Base-by-base conservation (phyloP, 2,113 vertebrate genomes). In the Xenotilapia longispinis region DNA sequence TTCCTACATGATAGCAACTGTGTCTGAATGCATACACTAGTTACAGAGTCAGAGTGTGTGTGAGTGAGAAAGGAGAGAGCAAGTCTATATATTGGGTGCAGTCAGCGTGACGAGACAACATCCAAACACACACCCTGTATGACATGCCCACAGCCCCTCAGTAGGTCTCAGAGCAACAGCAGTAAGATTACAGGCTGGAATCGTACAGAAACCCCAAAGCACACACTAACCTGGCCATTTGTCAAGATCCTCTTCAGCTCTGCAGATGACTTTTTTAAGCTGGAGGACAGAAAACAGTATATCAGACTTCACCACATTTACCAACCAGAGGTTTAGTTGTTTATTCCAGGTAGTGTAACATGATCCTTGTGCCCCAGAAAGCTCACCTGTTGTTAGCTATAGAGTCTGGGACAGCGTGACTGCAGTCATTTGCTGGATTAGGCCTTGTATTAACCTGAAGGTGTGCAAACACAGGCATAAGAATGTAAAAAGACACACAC, bases 181-280 rank as follows among this genome's bases (percentile, higher is more conserved):
- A 78, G 42, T 31, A 47, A 75, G 70, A 75, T 31, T 47, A 75
- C 40, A 75, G 42, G 6, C 42, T 78, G 23, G 45, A 49, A 78
- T 13, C 3, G 6, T 38, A 47, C 47, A 68, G 21, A 70, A 81
- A 82, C 51, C 19, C 6, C 80, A 85, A 86, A 81, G 86, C 19
- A 78, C 5, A 36, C 12, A 40, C 88, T 88, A 95, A 99, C 98
- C 97, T 99, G 98, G 83, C 98, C 98, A 79, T 98, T 99, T 36
- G 98, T 98, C 93, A 99, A 89, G 85, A 99, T 99, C 90, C 98
- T 99, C 95, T 98, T 99, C 55, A 99, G 96, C 93, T 99, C 99
- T 9, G 99, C 98, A 13, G 99, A 99, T 13, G 99, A 99, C 81
- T 99, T 99, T 90, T 99, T 99, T 81, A 99, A 96, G 92, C 99